Percentiles rank a stretch among this genome's conserved stretches.
Evolutionary conservation across 1,140 invertebrate genomes (phyloP).

Genomic region (Saccostrea glomerata): DNA sequence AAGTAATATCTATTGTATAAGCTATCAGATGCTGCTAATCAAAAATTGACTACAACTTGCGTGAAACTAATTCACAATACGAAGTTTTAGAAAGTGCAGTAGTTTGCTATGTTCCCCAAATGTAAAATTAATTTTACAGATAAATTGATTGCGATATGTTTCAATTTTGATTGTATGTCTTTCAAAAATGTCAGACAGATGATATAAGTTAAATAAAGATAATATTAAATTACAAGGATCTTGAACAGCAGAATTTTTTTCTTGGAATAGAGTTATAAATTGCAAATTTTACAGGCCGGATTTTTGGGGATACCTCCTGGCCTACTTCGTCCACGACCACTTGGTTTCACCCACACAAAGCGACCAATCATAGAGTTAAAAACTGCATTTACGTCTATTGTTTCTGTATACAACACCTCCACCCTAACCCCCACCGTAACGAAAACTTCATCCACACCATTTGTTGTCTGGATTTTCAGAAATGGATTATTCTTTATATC

Average conservation of each 20-base stretch:
- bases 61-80: too few species aligned
- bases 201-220: too few species aligned
- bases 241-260: background rate
- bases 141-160: constrained; percentile 10
- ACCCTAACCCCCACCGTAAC: constrained; percentile 33
- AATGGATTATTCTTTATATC: constrained; percentile 50
- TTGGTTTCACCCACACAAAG: background rate
- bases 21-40: background rate
- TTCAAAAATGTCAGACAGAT: too few species aligned
- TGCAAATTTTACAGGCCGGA: constrained; percentile 37
- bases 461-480: background rate
- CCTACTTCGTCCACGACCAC: background rate
- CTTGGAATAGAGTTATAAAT: background rate
- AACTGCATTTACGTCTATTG: background rate
- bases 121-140: too few species aligned
- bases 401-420: constrained; percentile 60
- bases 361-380: background rate
- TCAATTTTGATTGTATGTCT: too few species aligned
- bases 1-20: too few species aligned
- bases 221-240: too few species aligned
- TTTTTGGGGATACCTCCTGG: constrained; percentile 44
- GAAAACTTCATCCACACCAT: constrained; percentile 10
- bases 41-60: constrained; percentile 1
- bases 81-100: too few species aligned
- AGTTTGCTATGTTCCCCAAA: background rate